Conservation (phyloP, 1,140 invertebrate species). For the Holotrichia oblita region DNA sequence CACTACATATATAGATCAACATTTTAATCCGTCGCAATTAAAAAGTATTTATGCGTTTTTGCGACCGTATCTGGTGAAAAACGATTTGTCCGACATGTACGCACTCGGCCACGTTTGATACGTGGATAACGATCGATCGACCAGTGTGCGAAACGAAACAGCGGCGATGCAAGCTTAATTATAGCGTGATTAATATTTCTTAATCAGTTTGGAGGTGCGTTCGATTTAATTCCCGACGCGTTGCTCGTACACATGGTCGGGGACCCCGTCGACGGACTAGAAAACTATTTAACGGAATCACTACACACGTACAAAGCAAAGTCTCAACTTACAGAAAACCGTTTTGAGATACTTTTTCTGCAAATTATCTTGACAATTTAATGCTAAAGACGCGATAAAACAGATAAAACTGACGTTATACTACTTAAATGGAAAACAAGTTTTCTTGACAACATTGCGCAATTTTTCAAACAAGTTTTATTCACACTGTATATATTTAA, state of each 20-base stretch:
- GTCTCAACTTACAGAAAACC: neutral
- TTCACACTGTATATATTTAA: too few relatives aligned
- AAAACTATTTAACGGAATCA: neutral
- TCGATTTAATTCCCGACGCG: slow-evolving; percentile 30
- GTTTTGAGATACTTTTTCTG: neutral
- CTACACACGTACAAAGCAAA: neutral
- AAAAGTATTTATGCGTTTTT: slow-evolving; percentile 38
- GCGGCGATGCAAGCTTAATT: slow-evolving; percentile 4
- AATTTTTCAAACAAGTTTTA: too few relatives aligned
- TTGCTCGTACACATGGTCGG: neutral
- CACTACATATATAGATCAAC: slow-evolving; percentile 40
- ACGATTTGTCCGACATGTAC: slow-evolving; percentile 38
- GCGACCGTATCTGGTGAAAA: slow-evolving; percentile 37
- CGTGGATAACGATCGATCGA: slow-evolving; percentile 14
- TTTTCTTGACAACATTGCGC: too few relatives aligned
- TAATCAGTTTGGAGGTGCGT: slow-evolving; percentile 39
- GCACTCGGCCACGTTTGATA: slow-evolving; percentile 10
- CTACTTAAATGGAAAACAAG: too few relatives aligned
- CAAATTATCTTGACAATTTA: neutral
- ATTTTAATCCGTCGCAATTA: slow-evolving; percentile 40
- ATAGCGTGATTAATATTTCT: slow-evolving; percentile 40
- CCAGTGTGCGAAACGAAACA: neutral
- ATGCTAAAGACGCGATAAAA: too few relatives aligned
- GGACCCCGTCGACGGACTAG: neutral
- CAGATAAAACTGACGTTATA: too few relatives aligned